These are phyloP conservation scores for Coilia nasus DNA, from an alignment of 2,797 vertebrate genomes.

Conservation along the genomic window DNA sequence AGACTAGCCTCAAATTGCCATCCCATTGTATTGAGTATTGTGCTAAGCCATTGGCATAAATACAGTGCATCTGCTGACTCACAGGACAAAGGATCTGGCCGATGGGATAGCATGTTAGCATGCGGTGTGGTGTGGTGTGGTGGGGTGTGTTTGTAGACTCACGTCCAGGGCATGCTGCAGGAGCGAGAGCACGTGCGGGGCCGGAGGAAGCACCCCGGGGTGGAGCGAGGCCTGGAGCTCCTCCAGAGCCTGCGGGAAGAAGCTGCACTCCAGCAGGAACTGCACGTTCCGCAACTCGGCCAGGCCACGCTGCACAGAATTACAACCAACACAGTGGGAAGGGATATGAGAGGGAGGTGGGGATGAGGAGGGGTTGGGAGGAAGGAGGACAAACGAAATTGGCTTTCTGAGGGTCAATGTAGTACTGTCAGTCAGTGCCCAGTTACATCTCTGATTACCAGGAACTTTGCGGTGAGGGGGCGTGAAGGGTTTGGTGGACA, in stretches of 20 bases:
- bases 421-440: slow-evolving; percentile 30
- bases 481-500: background rate
- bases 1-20: too few species aligned
- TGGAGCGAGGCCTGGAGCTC: slow-evolving; percentile 71
- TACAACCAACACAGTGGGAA: background rate
- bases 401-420: slow-evolving; percentile 33
- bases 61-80: too few species aligned
- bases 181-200: slow-evolving; percentile 77
- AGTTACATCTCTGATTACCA: slow-evolving; percentile 7
- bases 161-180: slow-evolving; percentile 84
- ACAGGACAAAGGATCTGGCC: too few species aligned
- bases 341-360: background rate
- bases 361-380: slow-evolving; percentile 12
- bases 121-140: background rate
- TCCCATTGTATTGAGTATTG: too few species aligned
- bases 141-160: slow-evolving; percentile 49
- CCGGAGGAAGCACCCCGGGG: slow-evolving; percentile 80
- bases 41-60: too few species aligned
- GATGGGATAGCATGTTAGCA: background rate
- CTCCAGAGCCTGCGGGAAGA: slow-evolving; percentile 69
- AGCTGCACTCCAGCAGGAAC: slow-evolving; percentile 57
- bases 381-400: background rate
- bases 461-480: background rate
- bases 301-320: slow-evolving; percentile 35
- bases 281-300: slow-evolving; percentile 53